Evolutionary conservation across 1,140 invertebrate species (phyloP), one percentile per base, ranked within the genome.

Genomic region (Bradysia coprophila): DNA sequence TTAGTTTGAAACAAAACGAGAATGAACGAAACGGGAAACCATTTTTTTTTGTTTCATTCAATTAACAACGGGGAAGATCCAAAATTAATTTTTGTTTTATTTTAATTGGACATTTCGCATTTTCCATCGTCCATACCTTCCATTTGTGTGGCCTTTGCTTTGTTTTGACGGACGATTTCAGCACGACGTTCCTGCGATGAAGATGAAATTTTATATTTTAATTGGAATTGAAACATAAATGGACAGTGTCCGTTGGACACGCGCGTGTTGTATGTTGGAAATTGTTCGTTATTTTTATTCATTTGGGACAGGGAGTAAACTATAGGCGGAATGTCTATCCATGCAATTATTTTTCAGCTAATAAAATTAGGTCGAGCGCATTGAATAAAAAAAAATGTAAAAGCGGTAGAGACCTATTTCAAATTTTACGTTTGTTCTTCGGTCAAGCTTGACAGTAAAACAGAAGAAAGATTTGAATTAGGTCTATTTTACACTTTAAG

Each of bases 141-240:
- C 28, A n/a, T 31, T 31, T 31, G 28, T 9, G 28, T 31, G 28
- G 58, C 55, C n/a, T n/a, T n/a, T 28, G 73, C 73, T 64, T 86
- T 87, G 58, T 89, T 90, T 64, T 85, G 80, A 51, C 85, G 78
- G 44, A 89, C 84, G 48, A 81, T 63, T 57, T 86, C 81, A 36
- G 81, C 81, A 53, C 81, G 81, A 53, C 76, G 76, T 63, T 88
- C 84, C 84, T 90, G 63, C 32, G 71, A 71, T 47, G 53, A 4
- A 41, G n/a, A 31, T 31, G 28, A 31, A 9, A 31, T 31, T n/a
- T 9, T 9, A 31, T 31, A 31, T 9, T 9, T 31, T 9, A 31
- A 9, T 9, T 31, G 28, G 8, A 31, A 31, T 9, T 31, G 8
- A 9, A 31, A 8, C 8, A 8, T 9, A 9, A n/a, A 9, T 31